A percentile compares a stretch with the other conserved stretches of the same genome.
Evolutionary conservation across 2,113 vertebrate genomes (phyloP).

Genomic region (Emydura subglobosa): DNA sequence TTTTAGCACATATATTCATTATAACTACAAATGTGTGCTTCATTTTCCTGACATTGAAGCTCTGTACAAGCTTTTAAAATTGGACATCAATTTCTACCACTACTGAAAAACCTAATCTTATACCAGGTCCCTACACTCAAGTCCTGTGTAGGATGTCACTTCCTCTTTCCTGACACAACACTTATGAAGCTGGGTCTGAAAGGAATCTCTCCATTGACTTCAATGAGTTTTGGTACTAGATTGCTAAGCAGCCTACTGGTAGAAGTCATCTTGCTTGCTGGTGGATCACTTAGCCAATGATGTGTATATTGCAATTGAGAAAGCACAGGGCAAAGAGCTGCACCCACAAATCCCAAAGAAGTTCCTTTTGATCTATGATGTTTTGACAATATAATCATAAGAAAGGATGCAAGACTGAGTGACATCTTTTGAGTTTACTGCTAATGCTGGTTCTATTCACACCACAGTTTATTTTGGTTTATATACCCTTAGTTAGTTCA

Average conservation of each 20-base stretch:
- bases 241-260: not conserved
- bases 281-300: not conserved
- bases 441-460: not conserved
- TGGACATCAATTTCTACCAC: not conserved
- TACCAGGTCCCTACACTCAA: rapidly evolving
- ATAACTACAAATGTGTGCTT: not conserved
- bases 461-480: not conserved
- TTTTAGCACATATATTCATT: not conserved
- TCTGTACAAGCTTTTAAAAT: not conserved
- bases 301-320: not conserved
- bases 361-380: not conserved
- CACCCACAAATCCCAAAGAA: not conserved
- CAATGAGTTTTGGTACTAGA: not conserved
- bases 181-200: not conserved
- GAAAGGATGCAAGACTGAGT: not conserved
- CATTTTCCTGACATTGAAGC: not conserved
- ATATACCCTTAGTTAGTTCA: not conserved
- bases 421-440: not conserved
- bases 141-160: not conserved
- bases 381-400: not conserved
- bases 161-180: not conserved
- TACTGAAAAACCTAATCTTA: not conserved
- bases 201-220: not conserved
- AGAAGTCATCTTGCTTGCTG: not conserved
- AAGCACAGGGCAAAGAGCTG: not conserved